phyloP scores from a whole-genome alignment of 2,113 vertebrate species.

The Poecile atricapillus region DNA sequence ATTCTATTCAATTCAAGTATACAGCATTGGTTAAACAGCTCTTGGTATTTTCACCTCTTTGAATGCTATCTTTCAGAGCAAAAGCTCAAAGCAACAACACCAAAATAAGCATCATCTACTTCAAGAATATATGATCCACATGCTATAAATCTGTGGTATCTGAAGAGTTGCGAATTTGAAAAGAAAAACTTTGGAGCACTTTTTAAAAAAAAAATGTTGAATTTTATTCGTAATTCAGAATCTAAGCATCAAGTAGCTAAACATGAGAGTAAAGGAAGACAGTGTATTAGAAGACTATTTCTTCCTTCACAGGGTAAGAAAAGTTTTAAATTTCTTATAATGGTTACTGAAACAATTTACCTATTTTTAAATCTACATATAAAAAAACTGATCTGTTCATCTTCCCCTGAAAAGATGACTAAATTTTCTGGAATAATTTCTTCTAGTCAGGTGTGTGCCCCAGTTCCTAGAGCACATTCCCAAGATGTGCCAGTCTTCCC shows the following conservation, averaged over 20 bases:
- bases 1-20: not conserved
- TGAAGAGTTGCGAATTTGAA: not conserved
- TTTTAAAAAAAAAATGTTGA: not conserved
- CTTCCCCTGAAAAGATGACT: not conserved
- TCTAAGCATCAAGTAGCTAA: not conserved
- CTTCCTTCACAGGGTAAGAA: not conserved
- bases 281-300: not conserved
- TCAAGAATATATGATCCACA: not conserved
- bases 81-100: not conserved
- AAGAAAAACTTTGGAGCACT: not conserved
- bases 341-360: not conserved
- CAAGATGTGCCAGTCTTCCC: not conserved
- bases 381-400: not conserved
- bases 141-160: not conserved
- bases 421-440: not conserved
- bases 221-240: not conserved
- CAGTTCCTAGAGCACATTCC: not conserved
- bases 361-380: not conserved
- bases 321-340: not conserved
- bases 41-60: not conserved
- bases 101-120: not conserved
- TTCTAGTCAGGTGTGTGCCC: not conserved
- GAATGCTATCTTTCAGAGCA: not conserved
- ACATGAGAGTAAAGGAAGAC: not conserved
- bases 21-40: not conserved